Evolutionary conservation across 2,797 vertebrate species (phyloP).

Genomic region (Leucoraja ocellata): DNA sequence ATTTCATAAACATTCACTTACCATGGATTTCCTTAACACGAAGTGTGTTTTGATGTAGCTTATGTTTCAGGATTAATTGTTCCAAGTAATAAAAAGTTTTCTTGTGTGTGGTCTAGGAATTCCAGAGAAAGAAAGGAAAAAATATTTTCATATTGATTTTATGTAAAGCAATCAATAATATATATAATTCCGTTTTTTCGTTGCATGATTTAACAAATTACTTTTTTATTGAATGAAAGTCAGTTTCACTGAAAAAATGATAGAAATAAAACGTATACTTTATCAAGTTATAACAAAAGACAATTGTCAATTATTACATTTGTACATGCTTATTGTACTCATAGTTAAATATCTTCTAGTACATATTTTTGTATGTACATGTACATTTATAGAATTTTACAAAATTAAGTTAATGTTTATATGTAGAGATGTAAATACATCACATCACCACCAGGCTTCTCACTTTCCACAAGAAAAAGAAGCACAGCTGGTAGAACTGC

Average conservation of each 20-base stretch:
- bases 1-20: slow-evolving; percentile 50
- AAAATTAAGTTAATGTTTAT: background rate
- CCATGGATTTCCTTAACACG: slow-evolving; percentile 95
- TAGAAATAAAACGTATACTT: background rate
- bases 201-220: background rate
- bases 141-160: background rate
- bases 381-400: background rate
- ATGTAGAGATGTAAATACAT: background rate
- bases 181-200: no score
- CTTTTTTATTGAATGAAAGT: background rate
- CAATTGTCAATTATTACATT: background rate
- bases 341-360: background rate
- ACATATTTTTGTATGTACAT: background rate
- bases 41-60: slow-evolving; percentile 83
- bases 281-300: background rate
- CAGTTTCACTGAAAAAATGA: background rate
- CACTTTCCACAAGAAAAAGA: background rate
- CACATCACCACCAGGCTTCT: background rate
- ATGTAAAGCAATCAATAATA: no score
- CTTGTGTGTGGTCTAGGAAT: slow-evolving; percentile 80
- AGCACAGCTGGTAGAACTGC: no score
- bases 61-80: slow-evolving; percentile 91
- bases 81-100: slow-evolving; percentile 97
- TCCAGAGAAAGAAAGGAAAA: background rate
- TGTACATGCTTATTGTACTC: background rate